Percentiles rank a stretch among this genome's conserved stretches.
phyloP scores from a whole-genome alignment of 2,888 invertebrate genomes.

The Hydropsyche betteni region DNA sequence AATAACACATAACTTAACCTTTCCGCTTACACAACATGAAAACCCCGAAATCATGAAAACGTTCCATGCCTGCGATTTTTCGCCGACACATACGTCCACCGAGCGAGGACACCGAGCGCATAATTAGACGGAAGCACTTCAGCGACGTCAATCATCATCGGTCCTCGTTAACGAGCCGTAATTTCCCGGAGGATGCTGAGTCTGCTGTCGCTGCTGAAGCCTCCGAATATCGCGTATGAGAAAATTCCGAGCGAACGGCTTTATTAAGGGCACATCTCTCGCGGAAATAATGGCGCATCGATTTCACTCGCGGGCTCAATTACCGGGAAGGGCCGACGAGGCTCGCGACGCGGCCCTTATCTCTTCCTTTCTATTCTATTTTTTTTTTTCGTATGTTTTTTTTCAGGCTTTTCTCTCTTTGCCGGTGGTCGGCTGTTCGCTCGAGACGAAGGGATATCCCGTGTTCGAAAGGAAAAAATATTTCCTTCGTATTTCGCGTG shows the following conservation, averaged over 20 bases:
- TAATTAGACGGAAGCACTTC: background rate
- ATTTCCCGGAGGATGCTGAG: background rate
- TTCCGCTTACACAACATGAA: too few species aligned
- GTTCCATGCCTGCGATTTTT: too few species aligned
- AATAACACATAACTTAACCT: too few species aligned
- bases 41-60: too few species aligned
- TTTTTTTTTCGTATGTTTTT: background rate
- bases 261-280: slow-evolving; percentile 39
- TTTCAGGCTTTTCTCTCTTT: background rate
- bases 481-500: background rate
- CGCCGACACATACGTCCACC: too few species aligned
- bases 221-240: slow-evolving; percentile 5
- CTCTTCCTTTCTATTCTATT: background rate
- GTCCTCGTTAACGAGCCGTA: slow-evolving; percentile 25
- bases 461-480: background rate
- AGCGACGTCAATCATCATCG: background rate
- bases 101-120: background rate
- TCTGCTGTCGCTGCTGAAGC: slow-evolving; percentile 23
- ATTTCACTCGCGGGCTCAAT: slow-evolving; percentile 40
- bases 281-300: slow-evolving; percentile 42
- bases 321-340: slow-evolving; percentile 35
- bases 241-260: slow-evolving; percentile 37
- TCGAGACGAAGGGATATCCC: slow-evolving; percentile 6
- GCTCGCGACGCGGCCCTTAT: background rate
- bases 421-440: background rate